These are phyloP conservation scores for Sinhomidia bicolor DNA, from an alignment of 2,888 invertebrate genomes.

Conservation along the genomic window DNA sequence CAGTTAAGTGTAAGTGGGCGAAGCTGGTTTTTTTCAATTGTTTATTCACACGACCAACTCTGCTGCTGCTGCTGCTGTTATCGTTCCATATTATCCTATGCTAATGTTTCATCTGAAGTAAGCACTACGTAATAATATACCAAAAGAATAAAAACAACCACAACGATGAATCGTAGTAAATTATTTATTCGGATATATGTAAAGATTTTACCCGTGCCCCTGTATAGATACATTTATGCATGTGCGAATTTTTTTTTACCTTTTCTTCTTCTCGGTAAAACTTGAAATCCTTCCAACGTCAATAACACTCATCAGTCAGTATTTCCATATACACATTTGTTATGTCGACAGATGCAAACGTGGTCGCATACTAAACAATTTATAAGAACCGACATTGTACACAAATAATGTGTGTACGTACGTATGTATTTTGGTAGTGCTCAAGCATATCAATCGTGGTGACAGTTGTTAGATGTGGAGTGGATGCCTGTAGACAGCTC, in stretches of 20 bases:
- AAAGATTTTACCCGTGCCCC: no score
- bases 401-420: background rate
- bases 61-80: background rate
- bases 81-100: background rate
- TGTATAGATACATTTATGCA: no score
- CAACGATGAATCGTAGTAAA: no score
- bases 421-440: background rate
- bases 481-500: slow-evolving; percentile 18
- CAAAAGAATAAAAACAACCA: no score
- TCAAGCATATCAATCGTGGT: background rate
- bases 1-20: slow-evolving; percentile 12
- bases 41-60: background rate
- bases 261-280: slow-evolving; percentile 1
- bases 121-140: background rate
- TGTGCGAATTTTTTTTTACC: no score
- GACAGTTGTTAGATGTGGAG: background rate
- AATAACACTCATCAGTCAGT: slow-evolving; percentile 9
- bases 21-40: background rate
- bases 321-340: background rate
- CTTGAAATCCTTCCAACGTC: background rate
- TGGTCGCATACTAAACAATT: background rate
- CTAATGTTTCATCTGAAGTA: background rate
- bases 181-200: no score
- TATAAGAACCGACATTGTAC: background rate
- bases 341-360: background rate